These are phyloP conservation scores for Drosophila kambysellisi DNA, from an alignment of 2,888 invertebrate species.

Conservation along the genomic window DNA sequence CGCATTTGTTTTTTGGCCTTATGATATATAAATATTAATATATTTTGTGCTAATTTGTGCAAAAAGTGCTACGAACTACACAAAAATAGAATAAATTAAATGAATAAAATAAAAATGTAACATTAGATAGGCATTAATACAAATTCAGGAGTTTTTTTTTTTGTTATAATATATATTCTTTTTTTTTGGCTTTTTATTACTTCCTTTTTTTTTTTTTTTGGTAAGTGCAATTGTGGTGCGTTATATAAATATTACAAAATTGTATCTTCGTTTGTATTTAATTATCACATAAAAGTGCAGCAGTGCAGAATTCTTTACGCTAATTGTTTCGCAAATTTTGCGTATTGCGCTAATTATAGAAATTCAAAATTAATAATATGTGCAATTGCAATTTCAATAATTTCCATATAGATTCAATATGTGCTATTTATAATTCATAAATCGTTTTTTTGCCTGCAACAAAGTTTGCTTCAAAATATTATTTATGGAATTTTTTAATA, in stretches of 20 bases:
- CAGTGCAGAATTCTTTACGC: constrained; percentile 66
- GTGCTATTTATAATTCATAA: constrained; percentile 31
- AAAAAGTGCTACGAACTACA: constrained; percentile 47
- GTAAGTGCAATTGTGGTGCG: constrained; percentile 75
- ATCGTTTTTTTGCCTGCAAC: constrained; percentile 30
- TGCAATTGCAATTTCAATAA: constrained; percentile 36
- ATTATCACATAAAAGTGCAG: constrained; percentile 79
- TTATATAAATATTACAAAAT: constrained; percentile 47
- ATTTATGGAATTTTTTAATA: constrained; percentile 15
- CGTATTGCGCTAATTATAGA: constrained; percentile 31
- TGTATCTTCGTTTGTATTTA: constrained; percentile 47
- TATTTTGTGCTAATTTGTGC: constrained; percentile 46
- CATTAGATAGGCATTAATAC: constrained; percentile 57
- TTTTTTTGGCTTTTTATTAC: constrained; percentile 3
- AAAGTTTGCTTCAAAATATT: constrained; percentile 27
- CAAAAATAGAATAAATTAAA: constrained; percentile 29
- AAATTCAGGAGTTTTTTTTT: constrained; percentile 38
- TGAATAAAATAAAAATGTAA: constrained; percentile 21
- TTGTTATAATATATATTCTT: constrained; percentile 13
- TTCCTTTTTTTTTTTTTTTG: constrained; percentile 21
- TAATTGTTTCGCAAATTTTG: constrained; percentile 68
- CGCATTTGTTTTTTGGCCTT: constrained; percentile 21
- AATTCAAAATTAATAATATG: constrained; percentile 48
- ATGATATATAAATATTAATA: constrained; percentile 1
- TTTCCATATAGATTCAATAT: constrained; percentile 37